Conservation (phyloP, 2,888 invertebrate genomes). For the Philhelius pedissequus region DNA sequence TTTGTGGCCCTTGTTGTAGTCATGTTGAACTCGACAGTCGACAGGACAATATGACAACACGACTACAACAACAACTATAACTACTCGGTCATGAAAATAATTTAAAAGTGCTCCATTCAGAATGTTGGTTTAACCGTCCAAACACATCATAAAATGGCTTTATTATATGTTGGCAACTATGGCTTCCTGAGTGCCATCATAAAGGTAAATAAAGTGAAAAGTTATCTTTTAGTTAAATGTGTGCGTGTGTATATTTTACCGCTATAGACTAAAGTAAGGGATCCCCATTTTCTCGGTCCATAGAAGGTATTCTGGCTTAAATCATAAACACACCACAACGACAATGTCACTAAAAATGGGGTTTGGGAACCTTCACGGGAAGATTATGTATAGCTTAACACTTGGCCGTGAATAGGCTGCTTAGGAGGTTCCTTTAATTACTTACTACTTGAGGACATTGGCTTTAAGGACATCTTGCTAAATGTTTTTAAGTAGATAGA, state of each 20-base stretch:
- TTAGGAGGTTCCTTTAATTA: constrained; percentile 42
- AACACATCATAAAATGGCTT: constrained; percentile 62
- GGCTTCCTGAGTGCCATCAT: constrained; percentile 62
- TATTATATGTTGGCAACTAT: constrained; percentile 47
- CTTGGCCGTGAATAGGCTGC: constrained; percentile 56
- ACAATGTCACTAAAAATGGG: neutral
- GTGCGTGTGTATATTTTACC: constrained; percentile 1
- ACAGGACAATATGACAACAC: neutral
- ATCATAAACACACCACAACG: constrained; percentile 39
- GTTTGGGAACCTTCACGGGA: neutral
- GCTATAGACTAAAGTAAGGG: neutral
- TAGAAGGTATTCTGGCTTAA: neutral
- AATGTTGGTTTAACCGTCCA: constrained; percentile 49
- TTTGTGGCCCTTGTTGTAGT: constrained; percentile 21
- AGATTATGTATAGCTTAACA: constrained; percentile 54
- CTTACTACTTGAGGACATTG: constrained; percentile 25
- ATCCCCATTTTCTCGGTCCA: neutral
- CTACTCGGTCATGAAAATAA: constrained; percentile 49
- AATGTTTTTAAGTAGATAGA: neutral
- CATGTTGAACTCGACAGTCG: constrained; percentile 36
- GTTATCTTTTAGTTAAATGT: constrained; percentile 47
- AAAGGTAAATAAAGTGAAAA: constrained; percentile 63
- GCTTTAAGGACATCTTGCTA: constrained; percentile 33
- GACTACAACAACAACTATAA: neutral
- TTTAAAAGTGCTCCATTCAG: constrained; percentile 40